These are phyloP conservation scores for Hypolimnas misippus DNA, from an alignment of 2,888 invertebrate species.

Conservation along the genomic window DNA sequence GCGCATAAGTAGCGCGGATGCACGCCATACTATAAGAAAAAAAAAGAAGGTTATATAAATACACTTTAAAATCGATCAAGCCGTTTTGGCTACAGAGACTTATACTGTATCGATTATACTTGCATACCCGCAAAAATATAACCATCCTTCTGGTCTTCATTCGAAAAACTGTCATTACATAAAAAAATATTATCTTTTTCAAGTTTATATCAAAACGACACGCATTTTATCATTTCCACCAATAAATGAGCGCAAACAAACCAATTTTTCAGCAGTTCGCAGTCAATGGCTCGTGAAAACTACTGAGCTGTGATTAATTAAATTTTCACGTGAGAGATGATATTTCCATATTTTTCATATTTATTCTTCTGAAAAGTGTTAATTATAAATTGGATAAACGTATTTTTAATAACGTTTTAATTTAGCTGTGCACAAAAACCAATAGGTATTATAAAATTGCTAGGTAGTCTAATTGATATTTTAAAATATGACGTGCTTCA, in stretches of 20 bases:
- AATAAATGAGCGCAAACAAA: not conserved
- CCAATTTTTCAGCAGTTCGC: slow-evolving; percentile 9
- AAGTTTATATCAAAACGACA: not conserved
- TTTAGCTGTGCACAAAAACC: not conserved
- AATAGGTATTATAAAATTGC: no score
- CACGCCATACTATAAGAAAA: no score
- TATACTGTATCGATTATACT: no score
- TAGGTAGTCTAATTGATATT: no score
- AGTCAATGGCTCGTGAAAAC: slow-evolving; percentile 9
- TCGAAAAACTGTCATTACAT: not conserved
- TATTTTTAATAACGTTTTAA: not conserved
- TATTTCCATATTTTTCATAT: slow-evolving; percentile 7
- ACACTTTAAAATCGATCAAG: no score
- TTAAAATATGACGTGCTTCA: no score
- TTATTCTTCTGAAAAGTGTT: not conserved
- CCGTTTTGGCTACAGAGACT: no score
- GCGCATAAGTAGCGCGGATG: no score
- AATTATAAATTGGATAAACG: not conserved
- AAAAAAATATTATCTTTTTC: not conserved
- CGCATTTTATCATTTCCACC: not conserved
- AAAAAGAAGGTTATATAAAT: no score
- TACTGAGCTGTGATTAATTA: slow-evolving; percentile 12
- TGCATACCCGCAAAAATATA: no score
- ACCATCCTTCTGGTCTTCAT: no score
- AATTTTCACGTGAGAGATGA: slow-evolving; percentile 7